phyloP scores from a whole-genome alignment of 2,113 vertebrate genomes.

The Syngnathoides biaculeatus region DNA sequence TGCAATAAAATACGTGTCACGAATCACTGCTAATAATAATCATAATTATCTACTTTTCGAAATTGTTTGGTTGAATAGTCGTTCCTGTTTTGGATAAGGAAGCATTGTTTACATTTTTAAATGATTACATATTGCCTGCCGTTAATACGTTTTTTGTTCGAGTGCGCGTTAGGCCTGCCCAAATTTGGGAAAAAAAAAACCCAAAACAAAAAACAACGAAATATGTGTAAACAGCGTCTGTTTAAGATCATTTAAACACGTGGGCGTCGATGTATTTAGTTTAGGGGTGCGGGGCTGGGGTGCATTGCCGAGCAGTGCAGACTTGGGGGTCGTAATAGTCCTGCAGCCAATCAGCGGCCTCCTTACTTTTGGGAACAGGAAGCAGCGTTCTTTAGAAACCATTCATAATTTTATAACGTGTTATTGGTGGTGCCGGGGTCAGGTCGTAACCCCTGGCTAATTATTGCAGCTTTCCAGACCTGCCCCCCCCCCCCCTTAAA shows the following conservation, averaged over 20 bases:
- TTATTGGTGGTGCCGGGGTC: constrained; percentile 55
- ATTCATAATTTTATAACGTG: constrained; percentile 67
- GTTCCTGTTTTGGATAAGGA: background rate
- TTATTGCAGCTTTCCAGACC: constrained; percentile 66
- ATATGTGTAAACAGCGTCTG: constrained; percentile 63
- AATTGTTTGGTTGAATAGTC: background rate
- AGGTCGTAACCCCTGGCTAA: constrained; percentile 58
- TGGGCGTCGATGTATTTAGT: constrained; percentile 49
- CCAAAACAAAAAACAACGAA: constrained; percentile 10
- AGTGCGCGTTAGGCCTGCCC: background rate
- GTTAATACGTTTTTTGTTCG: background rate
- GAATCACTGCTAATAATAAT: background rate
- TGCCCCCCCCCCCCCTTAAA: constrained; percentile 8
- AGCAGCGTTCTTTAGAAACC: constrained; percentile 60
- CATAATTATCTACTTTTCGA: background rate
- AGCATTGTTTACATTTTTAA: background rate
- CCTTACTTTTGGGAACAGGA: constrained; percentile 64
- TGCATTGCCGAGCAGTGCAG: background rate
- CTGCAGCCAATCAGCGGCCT: constrained; percentile 62
- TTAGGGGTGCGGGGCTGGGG: constrained; percentile 30
- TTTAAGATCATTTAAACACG: constrained; percentile 58
- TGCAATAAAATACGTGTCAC: background rate
- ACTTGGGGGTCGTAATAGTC: constrained; percentile 55
- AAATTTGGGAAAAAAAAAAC: constrained; percentile 12
- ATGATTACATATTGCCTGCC: background rate